phyloP scores from a whole-genome alignment of 2,888 invertebrate species.

The Autographa gamma region DNA sequence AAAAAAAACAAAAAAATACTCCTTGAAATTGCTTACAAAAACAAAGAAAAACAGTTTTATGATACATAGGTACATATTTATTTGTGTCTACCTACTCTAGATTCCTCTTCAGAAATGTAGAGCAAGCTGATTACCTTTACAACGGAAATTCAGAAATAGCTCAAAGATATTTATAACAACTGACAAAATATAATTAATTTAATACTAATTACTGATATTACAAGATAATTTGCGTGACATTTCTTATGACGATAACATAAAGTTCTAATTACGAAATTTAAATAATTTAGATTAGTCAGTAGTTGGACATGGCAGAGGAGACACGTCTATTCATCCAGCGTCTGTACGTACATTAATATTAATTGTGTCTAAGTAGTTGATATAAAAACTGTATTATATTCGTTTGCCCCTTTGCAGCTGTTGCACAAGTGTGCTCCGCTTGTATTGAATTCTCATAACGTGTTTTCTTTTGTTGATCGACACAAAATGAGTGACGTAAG shows the following conservation, averaged over 20 bases:
- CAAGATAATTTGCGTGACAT: conserved; percentile 6
- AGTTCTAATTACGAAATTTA: conserved; percentile 20
- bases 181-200: neutral
- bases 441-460: conserved; percentile 53
- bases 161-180: conserved; percentile 23
- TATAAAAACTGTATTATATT: conserved; percentile 33
- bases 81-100: neutral
- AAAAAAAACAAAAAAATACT: too few relatives aligned
- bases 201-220: neutral
- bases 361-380: conserved; percentile 24
- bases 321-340: conserved; percentile 37
- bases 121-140: conserved; percentile 1
- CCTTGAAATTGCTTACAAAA: neutral
- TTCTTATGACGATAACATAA: conserved; percentile 11
- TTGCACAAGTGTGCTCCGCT: conserved; percentile 43
- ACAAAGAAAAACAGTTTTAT: neutral
- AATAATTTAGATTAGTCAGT: conserved; percentile 34
- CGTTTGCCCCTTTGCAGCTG: conserved; percentile 44
- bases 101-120: conserved; percentile 1
- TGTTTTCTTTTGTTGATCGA: conserved; percentile 62
- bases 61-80: neutral
- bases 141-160: neutral
- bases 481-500: conserved; percentile 59
- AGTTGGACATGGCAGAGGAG: conserved; percentile 23
- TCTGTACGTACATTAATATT: conserved; percentile 48